phyloP scores from a whole-genome alignment of 2,113 vertebrate genomes.

The Chloebia gouldiae region DNA sequence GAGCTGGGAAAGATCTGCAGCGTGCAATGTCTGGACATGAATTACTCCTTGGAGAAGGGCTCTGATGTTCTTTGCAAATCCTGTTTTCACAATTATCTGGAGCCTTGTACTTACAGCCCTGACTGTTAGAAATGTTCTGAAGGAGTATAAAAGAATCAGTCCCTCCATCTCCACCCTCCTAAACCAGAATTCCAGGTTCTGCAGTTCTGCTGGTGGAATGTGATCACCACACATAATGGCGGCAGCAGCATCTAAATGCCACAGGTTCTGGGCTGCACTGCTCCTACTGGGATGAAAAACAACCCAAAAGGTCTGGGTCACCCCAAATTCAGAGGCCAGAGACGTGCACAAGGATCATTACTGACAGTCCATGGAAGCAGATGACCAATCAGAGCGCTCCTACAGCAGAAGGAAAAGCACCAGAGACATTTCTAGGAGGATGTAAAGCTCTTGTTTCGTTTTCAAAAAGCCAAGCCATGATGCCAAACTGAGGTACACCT shows the following conservation, averaged over 20 bases:
- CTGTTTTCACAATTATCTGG: not conserved
- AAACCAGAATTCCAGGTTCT: constrained; percentile 58
- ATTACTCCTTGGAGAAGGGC: not conserved
- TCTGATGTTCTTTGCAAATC: not conserved
- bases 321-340: not conserved
- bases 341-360: not conserved
- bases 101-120: not conserved
- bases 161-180: not conserved
- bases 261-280: not conserved
- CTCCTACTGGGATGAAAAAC: not conserved
- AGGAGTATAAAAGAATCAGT: not conserved
- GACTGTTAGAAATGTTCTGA: not conserved
- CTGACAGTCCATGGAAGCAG: not conserved
- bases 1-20: not conserved
- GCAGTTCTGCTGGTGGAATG: not conserved
- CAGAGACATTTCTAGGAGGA: not conserved
- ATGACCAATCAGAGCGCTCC: not conserved
- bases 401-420: not conserved
- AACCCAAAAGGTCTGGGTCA: not conserved
- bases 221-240: not conserved
- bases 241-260: not conserved
- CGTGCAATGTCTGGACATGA: not conserved
- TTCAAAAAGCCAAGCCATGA: not conserved
- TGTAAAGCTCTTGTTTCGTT: not conserved
- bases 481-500: rapidly evolving